Percentiles rank a stretch among this genome's conserved stretches.
phyloP scores from a whole-genome alignment of 2,888 invertebrate genomes.

The Dasypolia templi region DNA sequence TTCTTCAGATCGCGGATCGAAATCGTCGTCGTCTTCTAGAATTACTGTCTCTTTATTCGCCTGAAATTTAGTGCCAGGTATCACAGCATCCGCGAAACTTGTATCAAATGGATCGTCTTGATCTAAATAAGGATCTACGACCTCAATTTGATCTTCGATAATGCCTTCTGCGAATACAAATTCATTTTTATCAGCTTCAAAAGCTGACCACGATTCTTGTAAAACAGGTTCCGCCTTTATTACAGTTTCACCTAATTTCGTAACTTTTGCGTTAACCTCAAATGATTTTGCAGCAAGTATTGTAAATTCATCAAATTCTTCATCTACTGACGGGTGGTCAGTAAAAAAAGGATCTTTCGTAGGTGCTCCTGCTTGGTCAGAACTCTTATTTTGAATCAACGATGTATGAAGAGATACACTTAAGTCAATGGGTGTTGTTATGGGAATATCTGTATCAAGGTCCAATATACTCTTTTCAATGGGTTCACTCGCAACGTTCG shows the following conservation, averaged over 20 bases:
- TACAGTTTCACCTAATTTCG: slow-evolving; percentile 83
- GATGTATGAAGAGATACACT: slow-evolving; percentile 92
- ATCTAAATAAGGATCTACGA: slow-evolving; percentile 87
- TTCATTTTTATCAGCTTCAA: slow-evolving; percentile 90
- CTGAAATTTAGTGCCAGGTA: slow-evolving; percentile 87
- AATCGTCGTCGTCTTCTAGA: slow-evolving; percentile 89
- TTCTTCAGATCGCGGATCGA: slow-evolving; percentile 92
- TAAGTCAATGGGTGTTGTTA: slow-evolving; percentile 93
- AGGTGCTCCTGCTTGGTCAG: slow-evolving; percentile 64
- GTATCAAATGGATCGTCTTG: slow-evolving; percentile 96
- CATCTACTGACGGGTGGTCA: slow-evolving; percentile 76
- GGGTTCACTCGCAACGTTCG: slow-evolving; percentile 90
- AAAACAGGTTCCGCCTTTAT: slow-evolving; percentile 85
- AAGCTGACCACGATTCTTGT: slow-evolving; percentile 92
- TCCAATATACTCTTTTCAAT: slow-evolving; percentile 93
- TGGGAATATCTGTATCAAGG: slow-evolving; percentile 92
- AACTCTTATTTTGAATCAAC: slow-evolving; percentile 83
- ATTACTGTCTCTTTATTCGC: slow-evolving; percentile 83
- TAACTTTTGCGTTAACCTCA: slow-evolving; percentile 89
- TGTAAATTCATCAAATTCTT: slow-evolving; percentile 94
- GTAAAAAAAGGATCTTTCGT: slow-evolving; percentile 55
- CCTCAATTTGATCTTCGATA: slow-evolving; percentile 86
- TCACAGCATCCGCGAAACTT: slow-evolving; percentile 94
- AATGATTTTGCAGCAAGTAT: slow-evolving; percentile 94
- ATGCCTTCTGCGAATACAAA: slow-evolving; percentile 86